These are phyloP conservation scores for Hypsibius dujardini DNA, from an alignment of 1,140 invertebrate species.

Conservation along the genomic window DNA sequence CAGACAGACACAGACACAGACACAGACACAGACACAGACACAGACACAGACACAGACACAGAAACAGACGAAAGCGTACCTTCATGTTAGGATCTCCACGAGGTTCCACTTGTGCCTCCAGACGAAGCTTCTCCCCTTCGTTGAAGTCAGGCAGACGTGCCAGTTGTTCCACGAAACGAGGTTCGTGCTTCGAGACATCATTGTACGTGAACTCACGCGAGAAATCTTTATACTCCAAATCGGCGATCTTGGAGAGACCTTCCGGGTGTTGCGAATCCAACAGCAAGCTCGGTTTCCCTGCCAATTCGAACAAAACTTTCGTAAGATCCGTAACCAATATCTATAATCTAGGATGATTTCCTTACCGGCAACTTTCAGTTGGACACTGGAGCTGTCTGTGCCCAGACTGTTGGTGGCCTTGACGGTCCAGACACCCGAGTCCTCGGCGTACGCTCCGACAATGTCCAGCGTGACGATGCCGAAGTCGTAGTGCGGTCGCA, in stretches of 20 bases:
- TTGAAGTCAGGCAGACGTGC: conserved; percentile 13
- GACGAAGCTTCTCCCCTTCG: conserved; percentile 36
- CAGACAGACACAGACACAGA: no score
- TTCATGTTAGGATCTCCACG: conserved; percentile 83
- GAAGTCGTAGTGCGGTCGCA: conserved; percentile 46
- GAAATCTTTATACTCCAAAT: conserved; percentile 53
- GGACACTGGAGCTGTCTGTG: conserved; percentile 76
- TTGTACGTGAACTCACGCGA: background rate
- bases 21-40: no score
- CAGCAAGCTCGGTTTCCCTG: conserved; percentile 53
- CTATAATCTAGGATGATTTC: no score
- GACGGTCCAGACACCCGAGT: conserved; percentile 82
- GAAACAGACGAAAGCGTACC: no score
- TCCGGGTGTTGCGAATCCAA: conserved; percentile 79
- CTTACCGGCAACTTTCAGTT: conserved; percentile 50
- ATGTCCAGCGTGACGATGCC: conserved; percentile 87
- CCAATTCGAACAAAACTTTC: conserved; percentile 30
- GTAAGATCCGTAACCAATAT: conserved; percentile 19
- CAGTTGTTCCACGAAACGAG: background rate
- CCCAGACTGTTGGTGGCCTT: conserved; percentile 74
- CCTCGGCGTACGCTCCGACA: conserved; percentile 76
- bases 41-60: no score
- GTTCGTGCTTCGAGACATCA: conserved; percentile 8
- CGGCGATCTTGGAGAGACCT: conserved; percentile 77
- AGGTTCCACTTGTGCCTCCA: conserved; percentile 77